phyloP scores from a whole-genome alignment of 2,113 vertebrate species.

The Oenanthe oenanthe region DNA sequence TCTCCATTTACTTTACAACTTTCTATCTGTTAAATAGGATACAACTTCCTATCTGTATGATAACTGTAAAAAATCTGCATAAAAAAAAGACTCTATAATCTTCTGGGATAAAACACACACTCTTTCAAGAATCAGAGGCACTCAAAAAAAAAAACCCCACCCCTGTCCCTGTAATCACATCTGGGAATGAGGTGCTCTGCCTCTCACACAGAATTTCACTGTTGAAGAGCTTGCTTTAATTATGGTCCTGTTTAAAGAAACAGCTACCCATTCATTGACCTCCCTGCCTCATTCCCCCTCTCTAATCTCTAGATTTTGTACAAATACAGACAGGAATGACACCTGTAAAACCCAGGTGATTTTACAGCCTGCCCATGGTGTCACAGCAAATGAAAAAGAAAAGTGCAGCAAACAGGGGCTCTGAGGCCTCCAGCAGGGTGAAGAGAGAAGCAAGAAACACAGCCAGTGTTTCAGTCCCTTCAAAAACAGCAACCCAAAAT shows the following conservation, averaged over 20 bases:
- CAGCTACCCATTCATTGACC: background rate
- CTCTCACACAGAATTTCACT: background rate
- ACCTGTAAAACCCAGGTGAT: background rate
- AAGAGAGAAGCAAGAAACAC: background rate
- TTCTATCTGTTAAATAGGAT: background rate
- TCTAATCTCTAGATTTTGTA: background rate
- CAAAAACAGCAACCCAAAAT: background rate
- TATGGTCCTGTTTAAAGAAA: background rate
- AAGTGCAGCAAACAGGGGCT: background rate
- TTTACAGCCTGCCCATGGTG: accelerated
- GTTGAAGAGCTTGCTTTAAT: background rate
- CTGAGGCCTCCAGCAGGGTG: background rate
- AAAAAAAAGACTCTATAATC: background rate
- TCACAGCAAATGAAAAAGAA: background rate
- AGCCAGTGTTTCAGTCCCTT: background rate
- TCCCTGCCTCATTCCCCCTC: background rate
- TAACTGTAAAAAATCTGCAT: background rate
- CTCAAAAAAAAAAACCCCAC: background rate
- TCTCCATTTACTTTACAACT: background rate
- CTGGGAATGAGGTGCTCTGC: accelerated
- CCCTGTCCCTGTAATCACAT: background rate
- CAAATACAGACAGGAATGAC: background rate
- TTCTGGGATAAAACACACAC: background rate
- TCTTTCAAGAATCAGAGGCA: background rate
- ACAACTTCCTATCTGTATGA: background rate